Percentiles rank a stretch among this genome's conserved stretches.
These are phyloP conservation scores for Falco punctatus DNA, from an alignment of 2,113 vertebrate species.

Conservation along the genomic window DNA sequence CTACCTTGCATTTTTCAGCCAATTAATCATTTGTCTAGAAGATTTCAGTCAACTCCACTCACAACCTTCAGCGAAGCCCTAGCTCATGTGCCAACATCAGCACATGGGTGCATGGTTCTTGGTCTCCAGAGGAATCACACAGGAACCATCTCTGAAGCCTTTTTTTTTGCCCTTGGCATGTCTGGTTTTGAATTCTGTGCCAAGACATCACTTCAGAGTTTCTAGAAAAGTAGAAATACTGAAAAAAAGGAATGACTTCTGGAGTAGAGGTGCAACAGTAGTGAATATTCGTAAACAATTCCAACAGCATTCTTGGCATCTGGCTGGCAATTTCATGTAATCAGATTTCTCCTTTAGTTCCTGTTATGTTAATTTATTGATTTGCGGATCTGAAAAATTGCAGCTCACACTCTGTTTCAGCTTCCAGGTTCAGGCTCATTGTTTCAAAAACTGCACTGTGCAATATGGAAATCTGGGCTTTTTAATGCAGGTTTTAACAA, in stretches of 20 bases:
- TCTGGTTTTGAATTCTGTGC: not conserved
- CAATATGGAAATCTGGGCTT: constrained; percentile 38
- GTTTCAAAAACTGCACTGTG: constrained; percentile 3
- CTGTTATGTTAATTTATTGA: constrained; percentile 52
- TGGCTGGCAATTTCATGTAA: constrained; percentile 51
- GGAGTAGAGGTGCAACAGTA: not conserved
- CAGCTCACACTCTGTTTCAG: constrained; percentile 35
- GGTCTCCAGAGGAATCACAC: not conserved
- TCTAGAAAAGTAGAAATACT: not conserved
- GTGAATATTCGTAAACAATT: not conserved
- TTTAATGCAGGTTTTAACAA: constrained; percentile 48
- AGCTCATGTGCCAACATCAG: not conserved
- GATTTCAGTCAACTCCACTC: not conserved
- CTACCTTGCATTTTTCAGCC: not conserved
- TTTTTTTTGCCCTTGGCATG: not conserved
- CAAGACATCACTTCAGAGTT: not conserved
- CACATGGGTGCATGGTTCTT: fast-evolving
- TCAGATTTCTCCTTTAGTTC: constrained; percentile 50
- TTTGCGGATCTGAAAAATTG: constrained; percentile 28
- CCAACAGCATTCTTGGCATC: constrained; percentile 14
- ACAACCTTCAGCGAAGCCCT: not conserved
- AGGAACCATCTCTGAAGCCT: not conserved
- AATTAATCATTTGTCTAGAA: not conserved
- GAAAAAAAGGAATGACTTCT: not conserved
- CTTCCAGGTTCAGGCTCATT: constrained; percentile 12